Conservation (phyloP, 1,140 invertebrate species). For the Hylaeus volcanicus region DNA sequence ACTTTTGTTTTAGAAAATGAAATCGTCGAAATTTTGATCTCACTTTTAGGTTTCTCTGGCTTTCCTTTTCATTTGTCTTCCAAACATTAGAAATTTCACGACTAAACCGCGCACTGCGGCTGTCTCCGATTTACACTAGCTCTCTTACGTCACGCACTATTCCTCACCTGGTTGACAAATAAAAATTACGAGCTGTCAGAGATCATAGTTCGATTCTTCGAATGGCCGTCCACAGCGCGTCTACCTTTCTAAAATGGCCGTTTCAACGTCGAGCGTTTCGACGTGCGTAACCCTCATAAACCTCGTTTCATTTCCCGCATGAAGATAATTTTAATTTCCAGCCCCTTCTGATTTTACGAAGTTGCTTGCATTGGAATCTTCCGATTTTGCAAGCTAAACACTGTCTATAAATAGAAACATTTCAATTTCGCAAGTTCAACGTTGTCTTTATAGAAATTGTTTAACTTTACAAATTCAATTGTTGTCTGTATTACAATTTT, state of each 20-base stretch:
- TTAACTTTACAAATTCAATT: no score
- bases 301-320: background rate
- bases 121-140: background rate
- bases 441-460: no score
- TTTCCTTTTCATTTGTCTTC: background rate
- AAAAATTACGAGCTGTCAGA: background rate
- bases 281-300: background rate
- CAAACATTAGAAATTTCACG: background rate
- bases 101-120: background rate
- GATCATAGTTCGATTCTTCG: background rate
- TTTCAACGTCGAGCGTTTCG: conserved; percentile 15
- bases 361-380: background rate
- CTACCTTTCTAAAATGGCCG: conserved; percentile 16
- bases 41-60: background rate
- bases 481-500: no score
- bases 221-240: background rate
- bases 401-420: background rate
- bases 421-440: no score
- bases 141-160: background rate
- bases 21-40: background rate
- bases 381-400: background rate
- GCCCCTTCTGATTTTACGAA: background rate
- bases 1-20: background rate
- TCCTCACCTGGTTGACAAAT: background rate
- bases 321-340: background rate